phyloP scores from a whole-genome alignment of 1,140 invertebrate genomes.

The Papilio polyxenes region DNA sequence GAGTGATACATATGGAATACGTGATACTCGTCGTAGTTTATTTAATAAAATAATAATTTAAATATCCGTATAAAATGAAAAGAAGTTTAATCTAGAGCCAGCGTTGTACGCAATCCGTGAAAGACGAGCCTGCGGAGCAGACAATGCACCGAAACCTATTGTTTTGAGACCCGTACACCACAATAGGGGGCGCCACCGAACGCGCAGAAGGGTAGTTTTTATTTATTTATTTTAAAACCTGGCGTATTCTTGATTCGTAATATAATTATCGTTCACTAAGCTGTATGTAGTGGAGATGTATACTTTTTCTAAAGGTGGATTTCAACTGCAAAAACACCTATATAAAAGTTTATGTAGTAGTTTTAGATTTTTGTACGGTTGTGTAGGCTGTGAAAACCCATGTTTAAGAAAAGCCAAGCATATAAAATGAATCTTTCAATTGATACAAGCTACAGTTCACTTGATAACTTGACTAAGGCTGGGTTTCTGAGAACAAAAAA shows the following conservation, averaged over 20 bases:
- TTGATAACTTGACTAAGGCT: not conserved
- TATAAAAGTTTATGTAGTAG: no score
- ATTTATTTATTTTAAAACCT: not conserved
- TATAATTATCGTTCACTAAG: not conserved
- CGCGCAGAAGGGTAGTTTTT: not conserved
- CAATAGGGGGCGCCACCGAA: not conserved
- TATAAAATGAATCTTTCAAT: not conserved
- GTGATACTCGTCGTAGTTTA: not conserved
- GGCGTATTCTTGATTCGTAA: not conserved
- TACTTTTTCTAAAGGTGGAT: no score
- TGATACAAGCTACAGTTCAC: not conserved
- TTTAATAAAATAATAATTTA: not conserved
- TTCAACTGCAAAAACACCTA: no score
- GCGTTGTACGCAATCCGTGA: not conserved
- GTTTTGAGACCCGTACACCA: not conserved
- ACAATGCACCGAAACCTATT: conserved; percentile 16
- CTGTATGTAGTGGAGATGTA: no score
- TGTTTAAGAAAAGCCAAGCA: no score
- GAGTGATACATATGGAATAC: not conserved
- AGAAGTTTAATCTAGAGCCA: conserved; percentile 12
- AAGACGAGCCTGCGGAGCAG: not conserved
- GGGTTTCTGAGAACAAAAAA: no score
- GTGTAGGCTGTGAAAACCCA: no score
- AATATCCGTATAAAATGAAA: not conserved
- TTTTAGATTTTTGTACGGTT: no score